These are phyloP conservation scores for Chymomyza costata DNA, from an alignment of 1,140 invertebrate genomes.

Conservation along the genomic window DNA sequence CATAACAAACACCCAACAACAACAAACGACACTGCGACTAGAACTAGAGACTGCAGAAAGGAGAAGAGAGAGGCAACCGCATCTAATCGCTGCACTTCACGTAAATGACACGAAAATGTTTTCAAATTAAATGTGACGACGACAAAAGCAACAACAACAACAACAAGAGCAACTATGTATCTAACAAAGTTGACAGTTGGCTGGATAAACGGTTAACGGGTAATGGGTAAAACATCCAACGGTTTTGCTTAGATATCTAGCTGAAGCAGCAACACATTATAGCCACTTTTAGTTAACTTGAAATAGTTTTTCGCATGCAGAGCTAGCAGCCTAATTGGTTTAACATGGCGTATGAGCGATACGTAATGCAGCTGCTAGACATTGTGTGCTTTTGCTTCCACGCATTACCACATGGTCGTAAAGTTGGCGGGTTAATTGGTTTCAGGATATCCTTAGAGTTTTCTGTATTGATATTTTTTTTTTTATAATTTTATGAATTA, in stretches of 20 bases:
- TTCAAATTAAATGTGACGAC: conserved; percentile 44
- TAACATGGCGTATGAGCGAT: conserved; percentile 34
- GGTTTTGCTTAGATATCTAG: too few species aligned
- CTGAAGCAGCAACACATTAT: conserved; percentile 18
- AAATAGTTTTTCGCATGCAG: conserved; percentile 6
- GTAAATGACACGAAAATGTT: conserved; percentile 56
- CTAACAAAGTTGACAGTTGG: conserved; percentile 32
- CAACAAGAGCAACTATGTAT: conserved; percentile 2
- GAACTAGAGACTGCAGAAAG: conserved; percentile 4
- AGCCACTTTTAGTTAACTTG: conserved; percentile 33
- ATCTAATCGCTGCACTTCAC: conserved; percentile 50
- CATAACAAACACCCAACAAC: too few species aligned
- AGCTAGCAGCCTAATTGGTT: conserved; percentile 20
- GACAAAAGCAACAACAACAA: conserved; percentile 17
- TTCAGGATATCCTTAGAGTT: too few species aligned
- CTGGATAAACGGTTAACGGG: conserved; percentile 27
- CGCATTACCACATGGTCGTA: too few species aligned
- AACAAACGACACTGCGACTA: conserved; percentile 14
- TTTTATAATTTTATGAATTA: too few species aligned
- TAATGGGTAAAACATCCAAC: background rate
- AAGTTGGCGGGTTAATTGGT: too few species aligned
- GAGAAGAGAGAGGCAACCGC: conserved; percentile 24
- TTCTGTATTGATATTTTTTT: too few species aligned
- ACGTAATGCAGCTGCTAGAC: conserved; percentile 32
- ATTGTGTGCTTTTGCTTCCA: too few species aligned